Evolutionary conservation across 2,113 vertebrate species (phyloP), one percentile per base, ranked within the genome.

Genomic region (Myocastor coypus): DNA sequence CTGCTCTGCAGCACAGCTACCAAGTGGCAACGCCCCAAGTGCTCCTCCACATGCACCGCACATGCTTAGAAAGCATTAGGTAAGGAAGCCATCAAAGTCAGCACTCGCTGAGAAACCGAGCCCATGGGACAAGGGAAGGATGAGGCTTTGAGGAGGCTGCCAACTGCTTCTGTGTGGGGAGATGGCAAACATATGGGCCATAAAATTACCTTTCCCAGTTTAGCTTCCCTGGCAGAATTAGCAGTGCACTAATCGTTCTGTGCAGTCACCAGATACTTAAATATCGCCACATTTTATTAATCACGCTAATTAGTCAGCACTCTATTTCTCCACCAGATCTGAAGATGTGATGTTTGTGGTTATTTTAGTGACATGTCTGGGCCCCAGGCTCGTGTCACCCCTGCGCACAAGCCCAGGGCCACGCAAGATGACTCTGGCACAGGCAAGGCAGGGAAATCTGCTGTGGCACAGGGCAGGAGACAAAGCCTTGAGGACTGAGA

Each of bases 221-320:
- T 89, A 96, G 97, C 93, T 13, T 93, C 69, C 86, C 96, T 97
- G 96, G 97, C 95, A 95, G 97, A 98, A 98, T 98, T 97, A 98
- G 52, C 80, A 82, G 24, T 77, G 17, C 87, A 93, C 84, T 96
- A 1, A 94, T 94, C 85, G 96, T 95, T 75, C 93, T 91, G 55
- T 85, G 95, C 61, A 64, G 91, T n/a, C 97, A 97, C 94, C 92
- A 93, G 8, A 55, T 87, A 83, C 97, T 83, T 92, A 97, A 97
- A 97, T 92, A 94, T 11, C 83, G 92, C 89, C 87, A 30, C 80
- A 94, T 95, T 98, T 97, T 97, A 97, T 97, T 97, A 98, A 97
- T 66, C 32, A 61, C 83, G 14, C 77, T 98, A 97, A 98, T 97
- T 96, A 98, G 78, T 86, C 78, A 97, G 75, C 89, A 96, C 75